A percentile compares a stretch with the other conserved stretches of the same genome.
Evolutionary conservation across 2,888 invertebrate genomes (phyloP).

Genomic region (Gymnosoma rotundatum): DNA sequence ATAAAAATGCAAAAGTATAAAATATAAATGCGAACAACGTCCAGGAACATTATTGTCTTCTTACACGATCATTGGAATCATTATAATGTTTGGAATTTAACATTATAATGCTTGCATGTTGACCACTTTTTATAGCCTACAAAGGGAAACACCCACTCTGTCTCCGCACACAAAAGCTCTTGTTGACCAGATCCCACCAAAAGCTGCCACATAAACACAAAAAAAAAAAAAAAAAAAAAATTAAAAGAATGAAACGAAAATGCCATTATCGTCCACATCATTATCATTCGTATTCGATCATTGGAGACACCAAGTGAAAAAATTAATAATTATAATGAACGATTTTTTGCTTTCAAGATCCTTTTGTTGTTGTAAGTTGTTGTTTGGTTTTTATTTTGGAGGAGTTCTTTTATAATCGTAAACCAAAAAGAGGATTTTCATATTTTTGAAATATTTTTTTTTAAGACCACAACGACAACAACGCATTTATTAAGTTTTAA

Average conservation of each 20-base stretch:
- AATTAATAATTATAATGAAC: constrained; percentile 64
- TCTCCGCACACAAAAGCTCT: constrained; percentile 62
- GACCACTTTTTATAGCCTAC: constrained; percentile 79
- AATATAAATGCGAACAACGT: constrained; percentile 34
- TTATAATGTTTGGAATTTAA: constrained; percentile 57
- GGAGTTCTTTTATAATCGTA: constrained; percentile 64
- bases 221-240: constrained; percentile 29
- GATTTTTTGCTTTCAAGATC: constrained; percentile 12
- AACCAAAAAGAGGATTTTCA: constrained; percentile 59
- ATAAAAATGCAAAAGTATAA: constrained; percentile 36
- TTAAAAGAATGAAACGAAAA: constrained; percentile 61
- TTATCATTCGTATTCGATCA: constrained; percentile 72
- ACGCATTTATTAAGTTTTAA: constrained; percentile 45
- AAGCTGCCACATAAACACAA: constrained; percentile 34
- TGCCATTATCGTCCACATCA: constrained; percentile 69
- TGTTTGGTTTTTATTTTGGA: constrained; percentile 37
- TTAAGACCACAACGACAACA: constrained; percentile 14
- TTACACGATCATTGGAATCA: constrained; percentile 61
- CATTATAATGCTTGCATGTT: constrained; percentile 74
- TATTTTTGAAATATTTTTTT: constrained; percentile 31
- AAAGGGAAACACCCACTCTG: constrained; percentile 80
- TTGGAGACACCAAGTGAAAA: constrained; percentile 68
- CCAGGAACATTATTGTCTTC: constrained; percentile 58
- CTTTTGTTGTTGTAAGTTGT: constrained; percentile 23
- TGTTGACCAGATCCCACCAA: constrained; percentile 51